Percentiles rank a stretch among this genome's conserved stretches.
These are phyloP conservation scores for Tichodroma muraria DNA, from an alignment of 2,113 vertebrate genomes.

Conservation along the genomic window DNA sequence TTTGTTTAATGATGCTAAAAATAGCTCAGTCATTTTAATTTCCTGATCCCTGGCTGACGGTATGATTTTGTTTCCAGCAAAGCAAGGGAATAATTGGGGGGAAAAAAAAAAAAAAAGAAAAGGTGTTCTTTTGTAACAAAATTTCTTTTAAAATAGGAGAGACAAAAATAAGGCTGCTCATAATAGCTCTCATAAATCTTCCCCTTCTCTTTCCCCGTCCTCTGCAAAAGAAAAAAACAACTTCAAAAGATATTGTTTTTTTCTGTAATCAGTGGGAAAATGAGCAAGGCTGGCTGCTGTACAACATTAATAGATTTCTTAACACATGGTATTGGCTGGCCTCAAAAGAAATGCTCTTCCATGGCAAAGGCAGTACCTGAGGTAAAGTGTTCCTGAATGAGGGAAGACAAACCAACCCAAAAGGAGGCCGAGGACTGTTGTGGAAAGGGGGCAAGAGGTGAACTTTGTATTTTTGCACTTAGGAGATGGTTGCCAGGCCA, in stretches of 20 bases:
- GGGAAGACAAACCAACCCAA: neutral
- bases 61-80: neutral
- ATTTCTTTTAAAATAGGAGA: neutral
- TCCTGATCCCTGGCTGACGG: neutral
- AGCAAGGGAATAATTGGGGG: neutral
- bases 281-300: neutral
- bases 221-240: neutral
- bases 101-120: neutral
- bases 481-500: neutral
- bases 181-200: neutral
- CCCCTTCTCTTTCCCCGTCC: neutral
- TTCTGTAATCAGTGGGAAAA: neutral
- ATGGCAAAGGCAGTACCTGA: neutral
- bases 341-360: neutral
- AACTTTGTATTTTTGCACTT: neutral
- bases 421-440: neutral
- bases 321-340: neutral
- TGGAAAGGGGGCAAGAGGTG: neutral
- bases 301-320: too few relatives aligned
- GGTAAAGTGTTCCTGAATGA: neutral
- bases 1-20: conserved; percentile 7
- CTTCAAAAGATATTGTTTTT: neutral
- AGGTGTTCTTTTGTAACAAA: neutral
- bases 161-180: neutral
- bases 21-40: neutral